Percentiles rank a stretch among this genome's conserved stretches.
Evolutionary conservation across 2,888 invertebrate species (phyloP).

Genomic region (Apotomis capreana): DNA sequence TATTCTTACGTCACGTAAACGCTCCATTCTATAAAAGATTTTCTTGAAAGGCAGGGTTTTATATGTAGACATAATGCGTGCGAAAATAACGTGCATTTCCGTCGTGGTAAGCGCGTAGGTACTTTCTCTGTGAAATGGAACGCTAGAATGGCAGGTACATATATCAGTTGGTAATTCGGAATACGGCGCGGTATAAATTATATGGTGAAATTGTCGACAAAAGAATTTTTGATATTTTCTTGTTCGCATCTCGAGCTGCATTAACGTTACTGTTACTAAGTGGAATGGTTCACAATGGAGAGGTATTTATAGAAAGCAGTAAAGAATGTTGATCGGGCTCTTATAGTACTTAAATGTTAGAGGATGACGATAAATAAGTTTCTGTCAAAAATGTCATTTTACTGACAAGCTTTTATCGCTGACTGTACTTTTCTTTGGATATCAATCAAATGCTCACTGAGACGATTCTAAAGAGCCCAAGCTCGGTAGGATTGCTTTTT

Average conservation of each 20-base stretch:
- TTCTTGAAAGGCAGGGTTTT: slow-evolving; percentile 42
- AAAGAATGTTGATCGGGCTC: slow-evolving; percentile 21
- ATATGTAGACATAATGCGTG: slow-evolving; percentile 41
- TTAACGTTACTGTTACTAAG: slow-evolving; percentile 11
- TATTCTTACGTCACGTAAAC: slow-evolving; percentile 40
- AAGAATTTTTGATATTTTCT: slow-evolving; percentile 37
- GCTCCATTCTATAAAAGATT: slow-evolving; percentile 41
- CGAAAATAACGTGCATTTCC: slow-evolving; percentile 42
- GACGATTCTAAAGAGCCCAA: no score
- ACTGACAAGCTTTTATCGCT: no score
- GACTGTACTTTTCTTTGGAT: no score
- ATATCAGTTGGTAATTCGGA: slow-evolving; percentile 39
- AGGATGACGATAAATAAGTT: slow-evolving; percentile 11
- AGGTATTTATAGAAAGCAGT: slow-evolving; percentile 27
- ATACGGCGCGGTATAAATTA: slow-evolving; percentile 39
- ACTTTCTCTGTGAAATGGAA: slow-evolving; percentile 41
- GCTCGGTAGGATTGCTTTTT: no score
- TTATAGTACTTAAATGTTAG: slow-evolving; percentile 19
- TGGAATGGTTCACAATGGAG: slow-evolving; percentile 26
- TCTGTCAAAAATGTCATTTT: no score
- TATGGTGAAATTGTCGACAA: slow-evolving; percentile 38
- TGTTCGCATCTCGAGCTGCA: slow-evolving; percentile 24
- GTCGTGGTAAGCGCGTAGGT: slow-evolving; percentile 39
- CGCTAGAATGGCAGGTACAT: slow-evolving; percentile 40
- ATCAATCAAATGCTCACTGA: no score